Percentiles rank a stretch among this genome's conserved stretches.
Conservation (phyloP, 2,113 vertebrate species). For the Clarias batrachus region DNA sequence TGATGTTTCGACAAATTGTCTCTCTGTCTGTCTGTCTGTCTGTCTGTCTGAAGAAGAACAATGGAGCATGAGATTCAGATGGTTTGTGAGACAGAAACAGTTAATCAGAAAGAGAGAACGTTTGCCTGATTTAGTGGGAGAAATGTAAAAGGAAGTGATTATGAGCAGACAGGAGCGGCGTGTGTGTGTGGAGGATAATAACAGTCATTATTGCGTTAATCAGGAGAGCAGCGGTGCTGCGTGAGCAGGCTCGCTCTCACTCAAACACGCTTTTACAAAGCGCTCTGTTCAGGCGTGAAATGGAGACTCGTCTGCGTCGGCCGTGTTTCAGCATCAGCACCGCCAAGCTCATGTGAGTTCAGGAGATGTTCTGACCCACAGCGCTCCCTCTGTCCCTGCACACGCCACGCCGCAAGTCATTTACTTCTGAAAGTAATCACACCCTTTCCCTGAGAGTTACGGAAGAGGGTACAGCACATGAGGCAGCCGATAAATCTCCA, state of each 20-base stretch:
- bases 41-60: background rate
- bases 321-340: background rate
- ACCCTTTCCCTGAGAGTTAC: background rate
- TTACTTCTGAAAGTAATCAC: background rate
- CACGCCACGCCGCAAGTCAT: background rate
- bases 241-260: background rate
- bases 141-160: background rate
- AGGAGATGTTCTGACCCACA: background rate
- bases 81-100: background rate
- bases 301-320: background rate
- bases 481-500: background rate
- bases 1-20: background rate
- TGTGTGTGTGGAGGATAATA: background rate
- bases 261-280: background rate
- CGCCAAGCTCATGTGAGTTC: background rate
- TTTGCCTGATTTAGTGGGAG: background rate
- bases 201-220: conserved; percentile 14
- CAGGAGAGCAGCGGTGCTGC: background rate
- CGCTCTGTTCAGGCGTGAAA: conserved; percentile 15
- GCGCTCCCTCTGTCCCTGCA: background rate
- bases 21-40: background rate
- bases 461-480: background rate
- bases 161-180: background rate
- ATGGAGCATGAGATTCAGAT: background rate
- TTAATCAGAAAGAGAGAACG: background rate